Evolutionary conservation across 2,888 invertebrate species (phyloP).

Genomic region (Dioctria linearis): DNA sequence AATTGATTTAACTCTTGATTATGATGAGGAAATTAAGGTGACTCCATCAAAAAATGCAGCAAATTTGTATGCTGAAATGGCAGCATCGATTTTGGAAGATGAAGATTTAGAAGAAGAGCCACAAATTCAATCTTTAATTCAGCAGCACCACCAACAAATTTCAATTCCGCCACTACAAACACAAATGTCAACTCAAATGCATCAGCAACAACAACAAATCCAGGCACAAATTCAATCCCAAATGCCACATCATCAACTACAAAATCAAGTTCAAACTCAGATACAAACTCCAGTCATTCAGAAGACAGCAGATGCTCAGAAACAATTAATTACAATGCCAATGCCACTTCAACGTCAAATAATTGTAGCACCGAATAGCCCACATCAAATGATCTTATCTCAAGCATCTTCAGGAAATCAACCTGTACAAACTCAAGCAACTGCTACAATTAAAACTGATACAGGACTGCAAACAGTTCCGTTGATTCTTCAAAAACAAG

Average conservation of each 20-base stretch:
- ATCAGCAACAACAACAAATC: slow-evolving; percentile 53
- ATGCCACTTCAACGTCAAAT: slow-evolving; percentile 67
- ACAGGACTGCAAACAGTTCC: slow-evolving; percentile 70
- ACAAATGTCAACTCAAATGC: slow-evolving; percentile 32
- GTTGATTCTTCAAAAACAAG: slow-evolving; percentile 66
- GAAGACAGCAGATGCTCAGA: slow-evolving; percentile 63
- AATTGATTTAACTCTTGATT: slow-evolving; percentile 69
- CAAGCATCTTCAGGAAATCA: slow-evolving; percentile 8
- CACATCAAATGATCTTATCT: slow-evolving; percentile 54
- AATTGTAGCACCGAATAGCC: slow-evolving; percentile 66
- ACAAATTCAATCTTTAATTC: slow-evolving; percentile 61
- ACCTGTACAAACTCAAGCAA: slow-evolving; percentile 59
- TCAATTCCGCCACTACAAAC: slow-evolving; percentile 33
- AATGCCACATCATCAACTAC: slow-evolving; percentile 60
- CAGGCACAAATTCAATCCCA: slow-evolving; percentile 60
- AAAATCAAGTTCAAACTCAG: slow-evolving; percentile 58
- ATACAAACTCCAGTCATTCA: slow-evolving; percentile 54
- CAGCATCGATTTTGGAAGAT: slow-evolving; percentile 87
- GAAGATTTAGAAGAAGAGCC: slow-evolving; percentile 75
- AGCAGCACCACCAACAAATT: slow-evolving; percentile 57
- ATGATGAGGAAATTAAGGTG: slow-evolving; percentile 68
- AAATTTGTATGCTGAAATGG: slow-evolving; percentile 87
- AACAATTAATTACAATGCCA: slow-evolving; percentile 67
- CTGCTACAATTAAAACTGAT: slow-evolving; percentile 70
- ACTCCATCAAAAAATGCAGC: slow-evolving; percentile 84